These are phyloP conservation scores for Scomber colias DNA, from an alignment of 2,113 vertebrate species.

Conservation along the genomic window DNA sequence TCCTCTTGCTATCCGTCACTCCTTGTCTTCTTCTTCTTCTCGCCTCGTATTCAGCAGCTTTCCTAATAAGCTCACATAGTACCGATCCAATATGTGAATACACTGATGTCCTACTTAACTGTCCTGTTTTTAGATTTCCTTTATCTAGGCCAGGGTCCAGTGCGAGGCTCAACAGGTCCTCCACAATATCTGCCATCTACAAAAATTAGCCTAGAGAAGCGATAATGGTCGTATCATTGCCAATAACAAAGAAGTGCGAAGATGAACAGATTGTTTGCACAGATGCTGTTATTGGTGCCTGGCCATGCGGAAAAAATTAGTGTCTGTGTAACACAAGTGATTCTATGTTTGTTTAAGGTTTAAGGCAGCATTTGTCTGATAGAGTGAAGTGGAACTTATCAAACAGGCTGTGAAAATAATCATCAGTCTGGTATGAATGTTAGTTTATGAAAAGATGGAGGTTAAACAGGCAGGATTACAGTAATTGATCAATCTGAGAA, in stretches of 20 bases:
- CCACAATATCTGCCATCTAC: not conserved
- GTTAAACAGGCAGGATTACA: not conserved
- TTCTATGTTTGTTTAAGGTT: not conserved
- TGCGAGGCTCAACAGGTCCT: slow-evolving; percentile 31
- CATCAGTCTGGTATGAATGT: not conserved
- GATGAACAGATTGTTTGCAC: not conserved
- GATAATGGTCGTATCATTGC: not conserved
- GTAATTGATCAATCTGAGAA: not conserved
- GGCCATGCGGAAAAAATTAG: not conserved
- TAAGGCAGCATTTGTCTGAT: slow-evolving; percentile 18
- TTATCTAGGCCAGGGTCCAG: slow-evolving; percentile 70
- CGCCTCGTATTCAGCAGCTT: slow-evolving; percentile 26
- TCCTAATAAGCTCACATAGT: slow-evolving; percentile 44
- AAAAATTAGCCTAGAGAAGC: slow-evolving; percentile 10
- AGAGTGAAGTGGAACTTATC: not conserved
- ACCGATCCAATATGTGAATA: slow-evolving; percentile 20
- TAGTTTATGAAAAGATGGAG: not conserved
- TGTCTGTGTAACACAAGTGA: too few species aligned
- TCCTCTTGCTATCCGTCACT: not conserved
- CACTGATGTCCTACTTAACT: slow-evolving; percentile 67
- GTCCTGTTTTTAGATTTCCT: slow-evolving; percentile 67
- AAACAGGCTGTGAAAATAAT: not conserved
- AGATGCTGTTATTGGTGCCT: slow-evolving; percentile 5
- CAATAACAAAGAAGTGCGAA: not conserved
- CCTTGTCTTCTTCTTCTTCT: not conserved